phyloP scores from a whole-genome alignment of 1,140 invertebrate species.

The Caenorhabditis elegans region DNA sequence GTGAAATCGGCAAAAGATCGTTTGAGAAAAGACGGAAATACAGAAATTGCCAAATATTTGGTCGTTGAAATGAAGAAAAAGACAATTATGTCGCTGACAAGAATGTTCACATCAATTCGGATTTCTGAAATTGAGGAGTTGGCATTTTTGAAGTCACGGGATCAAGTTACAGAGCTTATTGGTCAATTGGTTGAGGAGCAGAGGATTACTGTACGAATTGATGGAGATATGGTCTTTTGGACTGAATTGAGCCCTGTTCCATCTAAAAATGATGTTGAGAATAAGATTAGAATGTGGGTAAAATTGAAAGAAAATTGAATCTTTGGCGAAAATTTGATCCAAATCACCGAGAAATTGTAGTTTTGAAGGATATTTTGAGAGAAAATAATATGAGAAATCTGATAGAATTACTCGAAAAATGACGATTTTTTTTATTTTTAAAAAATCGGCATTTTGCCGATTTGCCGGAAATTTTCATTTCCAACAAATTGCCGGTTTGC shows the following conservation, averaged over 20 bases:
- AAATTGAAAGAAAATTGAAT: too few species aligned
- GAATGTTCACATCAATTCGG: neutral
- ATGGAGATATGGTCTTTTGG: neutral
- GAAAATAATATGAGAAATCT: too few species aligned
- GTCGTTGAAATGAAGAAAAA: slow-evolving; percentile 16
- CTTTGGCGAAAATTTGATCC: too few species aligned
- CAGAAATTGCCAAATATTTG: neutral
- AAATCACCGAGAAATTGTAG: too few species aligned
- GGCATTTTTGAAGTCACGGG: neutral
- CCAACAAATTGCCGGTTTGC: too few species aligned
- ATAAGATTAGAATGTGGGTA: neutral
- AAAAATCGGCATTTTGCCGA: too few species aligned
- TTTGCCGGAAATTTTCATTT: too few species aligned
- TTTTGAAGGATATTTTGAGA: too few species aligned
- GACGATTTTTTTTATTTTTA: too few species aligned
- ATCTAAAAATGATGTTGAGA: neutral
- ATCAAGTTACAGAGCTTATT: neutral
- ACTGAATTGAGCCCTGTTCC: neutral
- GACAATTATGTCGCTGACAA: neutral
- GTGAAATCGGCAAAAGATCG: neutral
- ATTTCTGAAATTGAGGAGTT: neutral
- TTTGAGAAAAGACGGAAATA: slow-evolving; percentile 10
- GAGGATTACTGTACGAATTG: neutral
- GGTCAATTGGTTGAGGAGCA: neutral
- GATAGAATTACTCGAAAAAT: too few species aligned